These are phyloP conservation scores for Coelogynopora nodosa DNA, from an alignment of 2,888 invertebrate species.

Conservation along the genomic window DNA sequence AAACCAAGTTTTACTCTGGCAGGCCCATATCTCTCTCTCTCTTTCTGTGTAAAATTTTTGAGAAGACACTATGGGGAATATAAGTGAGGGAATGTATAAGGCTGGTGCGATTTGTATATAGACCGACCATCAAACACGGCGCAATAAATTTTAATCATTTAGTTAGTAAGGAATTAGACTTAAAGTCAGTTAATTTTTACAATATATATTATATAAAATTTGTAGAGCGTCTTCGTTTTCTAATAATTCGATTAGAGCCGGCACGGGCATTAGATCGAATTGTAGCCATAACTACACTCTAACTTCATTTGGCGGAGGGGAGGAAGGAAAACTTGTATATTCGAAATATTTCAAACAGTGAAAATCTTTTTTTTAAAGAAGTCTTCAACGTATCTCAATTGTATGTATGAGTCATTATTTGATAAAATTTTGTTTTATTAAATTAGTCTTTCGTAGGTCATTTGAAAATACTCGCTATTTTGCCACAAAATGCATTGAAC, in stretches of 20 bases:
- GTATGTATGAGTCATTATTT: not conserved
- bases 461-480: not conserved
- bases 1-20: not conserved
- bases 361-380: not conserved
- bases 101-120: not conserved
- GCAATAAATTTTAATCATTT: not conserved
- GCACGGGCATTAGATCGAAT: too few relatives aligned
- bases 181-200: not conserved
- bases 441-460: not conserved
- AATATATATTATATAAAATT: not conserved
- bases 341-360: not conserved
- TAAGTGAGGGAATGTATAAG: too few relatives aligned
- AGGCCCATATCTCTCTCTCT: too few relatives aligned
- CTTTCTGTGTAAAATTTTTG: not conserved
- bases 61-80: not conserved
- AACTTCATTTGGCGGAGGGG: not conserved
- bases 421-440: conserved; percentile 27
- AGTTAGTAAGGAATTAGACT: not conserved
- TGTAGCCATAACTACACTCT: not conserved
- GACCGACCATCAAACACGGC: not conserved
- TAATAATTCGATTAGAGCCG: not conserved
- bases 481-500: not conserved
- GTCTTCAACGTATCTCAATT: too few relatives aligned
- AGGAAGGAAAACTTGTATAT: too few relatives aligned
- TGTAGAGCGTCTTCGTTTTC: not conserved